Percentiles rank a stretch among this genome's conserved stretches.
Evolutionary conservation across 2,888 invertebrate species (phyloP).

Genomic region (Drosophila greeni): DNA sequence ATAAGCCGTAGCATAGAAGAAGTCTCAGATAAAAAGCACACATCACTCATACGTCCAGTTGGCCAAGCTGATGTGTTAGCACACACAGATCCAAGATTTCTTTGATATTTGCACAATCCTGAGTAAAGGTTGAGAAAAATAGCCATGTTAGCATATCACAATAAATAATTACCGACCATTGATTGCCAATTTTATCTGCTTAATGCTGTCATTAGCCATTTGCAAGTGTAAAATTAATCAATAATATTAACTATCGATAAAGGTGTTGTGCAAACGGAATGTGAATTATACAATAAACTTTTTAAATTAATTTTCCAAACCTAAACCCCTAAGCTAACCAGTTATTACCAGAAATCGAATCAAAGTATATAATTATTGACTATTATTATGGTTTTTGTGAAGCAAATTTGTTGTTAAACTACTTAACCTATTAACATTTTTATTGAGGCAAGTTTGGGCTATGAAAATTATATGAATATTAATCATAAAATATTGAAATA

Average conservation of each 20-base stretch:
- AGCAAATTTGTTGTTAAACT: neutral
- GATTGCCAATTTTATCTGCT: conserved; percentile 9
- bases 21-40: conserved; percentile 14
- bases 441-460: neutral
- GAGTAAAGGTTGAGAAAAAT: conserved; percentile 2
- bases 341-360: neutral
- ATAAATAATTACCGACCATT: conserved; percentile 7
- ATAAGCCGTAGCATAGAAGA: conserved; percentile 13
- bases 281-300: neutral
- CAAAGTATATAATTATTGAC: neutral
- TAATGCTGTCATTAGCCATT: conserved; percentile 5
- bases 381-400: neutral
- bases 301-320: neutral
- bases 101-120: conserved; percentile 19
- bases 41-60: conserved; percentile 34
- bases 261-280: conserved; percentile 4
- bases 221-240: neutral
- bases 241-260: neutral
- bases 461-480: neutral
- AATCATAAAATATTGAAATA: neutral
- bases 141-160: conserved; percentile 4
- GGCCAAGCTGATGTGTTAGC: conserved; percentile 17
- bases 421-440: neutral
- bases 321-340: neutral
- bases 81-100: conserved; percentile 15